A percentile compares a stretch with the other conserved stretches of the same genome.
Conservation (phyloP, 1,140 invertebrate genomes). For the Drosophila kohkoa region DNA sequence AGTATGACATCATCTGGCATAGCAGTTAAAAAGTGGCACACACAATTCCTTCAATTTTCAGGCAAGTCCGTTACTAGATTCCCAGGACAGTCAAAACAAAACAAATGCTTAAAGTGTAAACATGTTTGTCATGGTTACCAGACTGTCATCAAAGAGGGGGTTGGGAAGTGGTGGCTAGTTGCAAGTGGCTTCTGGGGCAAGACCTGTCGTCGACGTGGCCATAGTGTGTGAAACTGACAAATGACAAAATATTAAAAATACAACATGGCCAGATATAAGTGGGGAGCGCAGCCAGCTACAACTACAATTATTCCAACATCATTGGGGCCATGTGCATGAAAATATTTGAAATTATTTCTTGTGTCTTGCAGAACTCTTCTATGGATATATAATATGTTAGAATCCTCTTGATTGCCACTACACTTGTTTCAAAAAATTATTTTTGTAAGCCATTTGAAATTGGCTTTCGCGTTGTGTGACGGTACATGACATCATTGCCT, state of each 20-base stretch:
- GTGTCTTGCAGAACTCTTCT: slow-evolving; percentile 17
- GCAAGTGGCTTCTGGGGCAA: slow-evolving; percentile 11
- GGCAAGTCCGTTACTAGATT: slow-evolving; percentile 24
- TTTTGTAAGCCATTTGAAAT: slow-evolving; percentile 14
- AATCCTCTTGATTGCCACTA: slow-evolving; percentile 3
- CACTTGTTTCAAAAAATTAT: slow-evolving; percentile 21
- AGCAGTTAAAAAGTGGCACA: slow-evolving; percentile 35
- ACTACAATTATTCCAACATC: slow-evolving; percentile 9
- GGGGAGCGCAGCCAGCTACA: background rate
- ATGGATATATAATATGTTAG: background rate
- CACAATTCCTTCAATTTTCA: slow-evolving; percentile 37
- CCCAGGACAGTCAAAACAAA: slow-evolving; percentile 41
- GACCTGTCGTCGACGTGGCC: slow-evolving; percentile 47
- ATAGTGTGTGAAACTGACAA: slow-evolving; percentile 63
- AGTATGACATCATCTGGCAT: slow-evolving; percentile 64
- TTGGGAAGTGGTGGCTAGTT: background rate
- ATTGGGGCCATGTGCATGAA: slow-evolving; percentile 42
- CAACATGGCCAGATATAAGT: slow-evolving; percentile 48
- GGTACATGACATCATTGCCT: slow-evolving; percentile 43
- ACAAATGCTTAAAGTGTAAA: slow-evolving; percentile 49
- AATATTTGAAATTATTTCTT: slow-evolving; percentile 13
- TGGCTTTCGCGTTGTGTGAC: slow-evolving; percentile 7
- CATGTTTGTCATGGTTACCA: slow-evolving; percentile 64
- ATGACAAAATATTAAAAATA: slow-evolving; percentile 66
- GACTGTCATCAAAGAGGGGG: background rate